Evolutionary conservation across 2,113 vertebrate species (phyloP).

Genomic region (Anolis sagrei): DNA sequence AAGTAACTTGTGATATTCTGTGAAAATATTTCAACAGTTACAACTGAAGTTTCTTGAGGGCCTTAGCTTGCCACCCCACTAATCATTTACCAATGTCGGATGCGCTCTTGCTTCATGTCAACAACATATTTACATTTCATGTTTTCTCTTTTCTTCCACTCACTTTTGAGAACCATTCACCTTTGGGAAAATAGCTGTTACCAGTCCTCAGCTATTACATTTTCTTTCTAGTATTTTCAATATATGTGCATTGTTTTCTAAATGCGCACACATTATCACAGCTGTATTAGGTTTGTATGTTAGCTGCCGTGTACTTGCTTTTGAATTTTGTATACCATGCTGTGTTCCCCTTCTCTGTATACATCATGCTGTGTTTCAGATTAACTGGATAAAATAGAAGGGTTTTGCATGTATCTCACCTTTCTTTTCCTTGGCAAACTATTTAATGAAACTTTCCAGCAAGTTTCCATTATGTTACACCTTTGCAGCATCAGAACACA

Average conservation of each 20-base stretch:
- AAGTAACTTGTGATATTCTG: slow-evolving; percentile 34
- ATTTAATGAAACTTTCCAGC: background rate
- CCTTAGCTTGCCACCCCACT: background rate
- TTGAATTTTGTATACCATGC: background rate
- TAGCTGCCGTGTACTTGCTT: background rate
- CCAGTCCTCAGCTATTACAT: background rate
- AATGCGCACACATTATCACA: background rate
- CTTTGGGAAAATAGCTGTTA: background rate
- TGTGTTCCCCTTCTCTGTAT: background rate
- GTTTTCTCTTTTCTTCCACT: no score
- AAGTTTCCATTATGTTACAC: background rate
- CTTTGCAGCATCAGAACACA: background rate
- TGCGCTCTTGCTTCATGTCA: background rate
- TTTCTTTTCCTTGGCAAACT: background rate
- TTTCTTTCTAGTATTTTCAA: background rate
- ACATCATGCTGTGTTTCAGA: background rate
- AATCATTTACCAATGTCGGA: background rate
- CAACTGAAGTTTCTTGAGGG: background rate
- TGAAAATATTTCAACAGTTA: slow-evolving; percentile 44
- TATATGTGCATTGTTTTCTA: background rate
- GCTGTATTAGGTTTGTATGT: background rate
- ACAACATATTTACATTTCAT: background rate
- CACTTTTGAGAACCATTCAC: background rate
- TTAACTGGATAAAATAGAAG: background rate
- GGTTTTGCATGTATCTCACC: background rate